Evolutionary conservation across 2,113 vertebrate species (phyloP), one percentile per base, ranked within the genome.

Genomic region (Pluvialis apricaria): DNA sequence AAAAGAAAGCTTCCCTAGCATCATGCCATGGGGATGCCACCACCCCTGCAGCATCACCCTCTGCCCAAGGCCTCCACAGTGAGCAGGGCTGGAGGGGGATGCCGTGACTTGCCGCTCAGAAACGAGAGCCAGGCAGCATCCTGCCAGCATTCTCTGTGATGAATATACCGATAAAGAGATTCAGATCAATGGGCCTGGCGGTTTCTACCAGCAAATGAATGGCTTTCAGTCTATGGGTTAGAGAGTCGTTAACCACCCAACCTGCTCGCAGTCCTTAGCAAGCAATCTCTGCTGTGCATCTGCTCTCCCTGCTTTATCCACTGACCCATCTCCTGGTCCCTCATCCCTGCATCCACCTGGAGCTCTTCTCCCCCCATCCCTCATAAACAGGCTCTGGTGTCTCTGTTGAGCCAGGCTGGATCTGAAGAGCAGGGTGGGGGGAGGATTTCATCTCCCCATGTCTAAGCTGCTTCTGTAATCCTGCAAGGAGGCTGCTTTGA

Each of bases 101-200:
- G 64, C 89, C 2, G 2, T 88, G 87, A 58, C 80, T 76, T 45
- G 8, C n/a, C 7, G 9, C 88, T 83, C 80, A 75, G 94, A 95
- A 79, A 77, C 5, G 12, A 86, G 85, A 83, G 15, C 5, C 29
- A 83, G 94, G 81, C 62, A 88, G 81, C 84, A 79, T 85, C 78
- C 22, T 18, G 9, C 34, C 6, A 1, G 81, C 28, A 6, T 57
- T 73, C 11, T 4, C 94, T 42, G 55, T 45, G 71, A 92, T 88
- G 85, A 93, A 94, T 86, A 82, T 62, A 75, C 82, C 45, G 26
- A 94, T 95, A 94, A 96, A 90, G 86, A 88, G 91, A 72, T 82
- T 72, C 80, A 61, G 86, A 95, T 91, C 93, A 57, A 88, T 76
- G 45, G 85, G 29, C 36, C 36, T 17, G 25, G 44, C 0, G 13